These are phyloP conservation scores for Nasonia oneida DNA, from an alignment of 2,888 invertebrate genomes.

Conservation along the genomic window DNA sequence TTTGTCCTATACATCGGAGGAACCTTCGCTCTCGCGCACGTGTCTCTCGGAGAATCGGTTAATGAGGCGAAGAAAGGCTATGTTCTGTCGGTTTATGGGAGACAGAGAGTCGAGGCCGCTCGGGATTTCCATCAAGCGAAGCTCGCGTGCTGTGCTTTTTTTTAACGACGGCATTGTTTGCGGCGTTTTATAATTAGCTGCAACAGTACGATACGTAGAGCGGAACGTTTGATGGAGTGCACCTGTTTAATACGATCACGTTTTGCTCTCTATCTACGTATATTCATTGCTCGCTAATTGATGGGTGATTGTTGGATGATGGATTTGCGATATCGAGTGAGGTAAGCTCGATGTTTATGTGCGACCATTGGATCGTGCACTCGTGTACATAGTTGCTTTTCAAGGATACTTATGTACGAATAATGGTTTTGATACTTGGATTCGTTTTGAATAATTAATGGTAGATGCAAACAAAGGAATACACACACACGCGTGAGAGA, in stretches of 20 bases:
- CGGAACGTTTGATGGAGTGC: conserved; percentile 38
- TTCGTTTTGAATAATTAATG: not conserved
- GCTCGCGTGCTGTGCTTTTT: not conserved
- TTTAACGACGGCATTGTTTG: not conserved
- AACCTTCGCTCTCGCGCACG: not conserved
- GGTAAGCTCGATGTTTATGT: not conserved
- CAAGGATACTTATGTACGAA: not conserved
- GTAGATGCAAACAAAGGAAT: not conserved
- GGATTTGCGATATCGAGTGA: conserved; percentile 26
- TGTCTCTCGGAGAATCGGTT: conserved; percentile 14
- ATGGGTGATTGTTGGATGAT: not conserved
- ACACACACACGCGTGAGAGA: not conserved
- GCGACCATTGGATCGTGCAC: not conserved
- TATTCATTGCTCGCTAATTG: not conserved
- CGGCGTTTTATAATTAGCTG: conserved; percentile 36
- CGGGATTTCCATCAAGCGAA: not conserved
- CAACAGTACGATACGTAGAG: not conserved
- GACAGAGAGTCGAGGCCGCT: not conserved
- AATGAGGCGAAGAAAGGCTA: conserved; percentile 23
- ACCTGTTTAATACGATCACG: not conserved
- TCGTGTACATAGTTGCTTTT: not conserved
- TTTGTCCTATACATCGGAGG: not conserved
- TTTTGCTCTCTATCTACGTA: not conserved
- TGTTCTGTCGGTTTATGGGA: conserved; percentile 19
- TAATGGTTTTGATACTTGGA: not conserved